A percentile compares a stretch with the other conserved stretches of the same genome.
Conservation (phyloP, 2,888 invertebrate species). For the Rotaria macrura region DNA sequence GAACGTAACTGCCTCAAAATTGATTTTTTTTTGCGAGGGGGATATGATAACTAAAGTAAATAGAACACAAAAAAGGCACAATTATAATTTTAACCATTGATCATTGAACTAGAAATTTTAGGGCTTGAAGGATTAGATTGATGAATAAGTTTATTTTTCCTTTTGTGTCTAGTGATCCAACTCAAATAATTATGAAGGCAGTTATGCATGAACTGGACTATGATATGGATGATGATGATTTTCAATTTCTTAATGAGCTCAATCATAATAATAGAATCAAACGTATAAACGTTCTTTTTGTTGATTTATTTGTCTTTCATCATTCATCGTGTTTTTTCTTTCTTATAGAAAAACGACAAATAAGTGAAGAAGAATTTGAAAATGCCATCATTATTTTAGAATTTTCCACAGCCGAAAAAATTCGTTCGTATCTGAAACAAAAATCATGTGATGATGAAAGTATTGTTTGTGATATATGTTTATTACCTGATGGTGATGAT, state of each 20-base stretch:
- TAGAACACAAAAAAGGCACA: no score
- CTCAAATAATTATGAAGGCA: slow-evolving; percentile 14
- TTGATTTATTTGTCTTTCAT: not conserved
- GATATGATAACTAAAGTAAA: no score
- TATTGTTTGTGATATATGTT: slow-evolving; percentile 94
- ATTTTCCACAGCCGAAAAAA: not conserved
- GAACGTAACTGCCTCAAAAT: no score
- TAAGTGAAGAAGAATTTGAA: slow-evolving; percentile 20
- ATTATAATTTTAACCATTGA: no score
- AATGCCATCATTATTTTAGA: not conserved
- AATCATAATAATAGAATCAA: not conserved
- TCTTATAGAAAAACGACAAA: not conserved
- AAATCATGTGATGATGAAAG: slow-evolving; percentile 64
- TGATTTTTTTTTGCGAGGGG: no score
- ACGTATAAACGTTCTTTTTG: not conserved
- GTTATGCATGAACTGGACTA: slow-evolving; percentile 4
- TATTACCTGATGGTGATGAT: slow-evolving; percentile 91
- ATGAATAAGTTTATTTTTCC: not conserved
- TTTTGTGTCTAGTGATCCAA: not conserved
- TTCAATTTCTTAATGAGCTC: not conserved
- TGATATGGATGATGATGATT: slow-evolving; percentile 7
- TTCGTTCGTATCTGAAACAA: not conserved
- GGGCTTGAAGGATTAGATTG: no score
- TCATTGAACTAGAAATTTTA: no score
- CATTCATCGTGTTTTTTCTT: no score